phyloP scores from a whole-genome alignment of 2,888 invertebrate genomes.

The Sphinx pinastri region DNA sequence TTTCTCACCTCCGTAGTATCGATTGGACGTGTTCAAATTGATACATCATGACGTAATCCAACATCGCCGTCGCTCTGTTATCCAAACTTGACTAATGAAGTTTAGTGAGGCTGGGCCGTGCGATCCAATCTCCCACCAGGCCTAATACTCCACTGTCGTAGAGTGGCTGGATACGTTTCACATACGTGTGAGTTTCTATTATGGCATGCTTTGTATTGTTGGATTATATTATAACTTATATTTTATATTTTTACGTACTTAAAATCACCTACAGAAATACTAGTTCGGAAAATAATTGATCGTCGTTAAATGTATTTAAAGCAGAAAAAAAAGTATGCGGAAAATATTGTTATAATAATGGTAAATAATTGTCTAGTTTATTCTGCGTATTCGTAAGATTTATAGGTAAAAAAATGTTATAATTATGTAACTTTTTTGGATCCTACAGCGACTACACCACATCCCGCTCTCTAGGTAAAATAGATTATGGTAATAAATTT shows the following conservation, averaged over 20 bases:
- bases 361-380: too few relatives aligned
- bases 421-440: too few relatives aligned
- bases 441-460: not conserved
- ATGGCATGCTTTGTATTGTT: not conserved
- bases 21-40: constrained; percentile 22
- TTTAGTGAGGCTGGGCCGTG: constrained; percentile 70
- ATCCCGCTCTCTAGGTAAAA: not conserved
- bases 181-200: too few relatives aligned
- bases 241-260: not conserved
- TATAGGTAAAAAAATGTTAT: too few relatives aligned
- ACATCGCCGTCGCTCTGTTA: constrained; percentile 51
- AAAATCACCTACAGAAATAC: not conserved
- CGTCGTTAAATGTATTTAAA: too few relatives aligned
- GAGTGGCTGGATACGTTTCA: constrained; percentile 32
- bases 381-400: too few relatives aligned
- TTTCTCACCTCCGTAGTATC: too few relatives aligned
- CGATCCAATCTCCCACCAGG: constrained; percentile 69
- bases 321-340: too few relatives aligned
- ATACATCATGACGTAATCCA: constrained; percentile 53
- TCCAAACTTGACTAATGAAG: constrained; percentile 73
- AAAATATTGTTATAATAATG: too few relatives aligned
- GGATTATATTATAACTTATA: not conserved
- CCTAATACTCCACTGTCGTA: constrained; percentile 41
- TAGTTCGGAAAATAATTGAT: too few relatives aligned
- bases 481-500: constrained; percentile 10